Percentiles rank a stretch among this genome's conserved stretches.
These are phyloP conservation scores for Nomia melanderi DNA, from an alignment of 1,140 invertebrate species.

Conservation along the genomic window DNA sequence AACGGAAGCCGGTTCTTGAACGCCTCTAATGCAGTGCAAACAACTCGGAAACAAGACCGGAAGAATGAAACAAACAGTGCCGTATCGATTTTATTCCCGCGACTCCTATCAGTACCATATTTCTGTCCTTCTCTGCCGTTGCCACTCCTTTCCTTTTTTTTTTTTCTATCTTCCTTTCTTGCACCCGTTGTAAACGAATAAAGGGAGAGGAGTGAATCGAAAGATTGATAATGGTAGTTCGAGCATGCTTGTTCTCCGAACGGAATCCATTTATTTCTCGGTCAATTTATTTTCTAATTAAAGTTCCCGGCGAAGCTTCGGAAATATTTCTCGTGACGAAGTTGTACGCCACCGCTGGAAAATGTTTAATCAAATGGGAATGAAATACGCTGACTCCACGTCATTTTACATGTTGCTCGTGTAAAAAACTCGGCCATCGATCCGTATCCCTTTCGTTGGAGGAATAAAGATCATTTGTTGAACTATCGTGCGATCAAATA, in stretches of 20 bases:
- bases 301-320: neutral
- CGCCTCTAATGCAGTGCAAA: neutral
- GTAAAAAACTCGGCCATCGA: too few relatives aligned
- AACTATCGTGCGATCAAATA: too few relatives aligned
- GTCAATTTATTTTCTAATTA: neutral
- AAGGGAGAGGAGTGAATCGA: neutral
- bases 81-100: slow-evolving; percentile 2
- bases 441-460: too few relatives aligned
- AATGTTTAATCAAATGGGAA: too few relatives aligned
- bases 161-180: neutral
- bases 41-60: slow-evolving; percentile 16
- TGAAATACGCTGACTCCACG: too few relatives aligned
- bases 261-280: slow-evolving; percentile 23
- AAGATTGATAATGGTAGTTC: slow-evolving; percentile 26
- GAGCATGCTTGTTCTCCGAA: neutral
- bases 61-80: neutral
- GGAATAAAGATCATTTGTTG: too few relatives aligned
- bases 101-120: slow-evolving; percentile 4
- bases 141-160: too few relatives aligned
- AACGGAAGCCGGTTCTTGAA: slow-evolving; percentile 23
- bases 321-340: too few relatives aligned
- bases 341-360: too few relatives aligned
- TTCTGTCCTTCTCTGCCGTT: neutral
- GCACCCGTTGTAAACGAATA: neutral
- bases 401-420: too few relatives aligned